A percentile compares a stretch with the other conserved stretches of the same genome.
Evolutionary conservation across 1,140 invertebrate genomes (phyloP).

Genomic region (Holcopasites calliopsidis): DNA sequence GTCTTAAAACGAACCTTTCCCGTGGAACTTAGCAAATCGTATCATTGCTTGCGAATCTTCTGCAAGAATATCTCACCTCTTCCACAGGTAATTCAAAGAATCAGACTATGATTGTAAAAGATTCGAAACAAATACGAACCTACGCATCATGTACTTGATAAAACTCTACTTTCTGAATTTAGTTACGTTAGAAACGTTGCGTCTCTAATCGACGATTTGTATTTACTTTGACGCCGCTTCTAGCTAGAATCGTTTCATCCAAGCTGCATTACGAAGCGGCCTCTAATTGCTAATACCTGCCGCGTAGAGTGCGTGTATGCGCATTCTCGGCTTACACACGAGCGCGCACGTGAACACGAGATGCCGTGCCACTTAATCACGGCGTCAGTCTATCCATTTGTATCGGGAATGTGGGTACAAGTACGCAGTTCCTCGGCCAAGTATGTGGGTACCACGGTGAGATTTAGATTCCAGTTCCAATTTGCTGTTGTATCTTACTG

Average conservation of each 20-base stretch:
- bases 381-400: constrained; percentile 45
- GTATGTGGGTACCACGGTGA: constrained; percentile 40
- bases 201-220: no score
- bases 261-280: background rate
- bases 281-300: constrained; percentile 13
- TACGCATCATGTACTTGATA: no score
- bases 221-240: background rate
- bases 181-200: no score
- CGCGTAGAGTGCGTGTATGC: constrained; percentile 10
- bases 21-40: background rate
- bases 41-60: background rate
- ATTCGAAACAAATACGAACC: no score
- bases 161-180: no score
- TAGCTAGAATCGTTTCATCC: background rate
- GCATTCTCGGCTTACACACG: background rate
- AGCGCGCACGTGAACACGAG: constrained; percentile 15
- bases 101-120: no score
- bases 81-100: no score
- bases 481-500: constrained; percentile 30
- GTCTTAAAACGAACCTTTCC: background rate
- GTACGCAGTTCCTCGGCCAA: constrained; percentile 35
- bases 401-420: constrained; percentile 57
- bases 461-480: constrained; percentile 61
- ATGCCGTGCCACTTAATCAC: constrained; percentile 51
- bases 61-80: no score